phyloP scores from a whole-genome alignment of 2,113 vertebrate genomes.

The Hipposideros armiger region DNA sequence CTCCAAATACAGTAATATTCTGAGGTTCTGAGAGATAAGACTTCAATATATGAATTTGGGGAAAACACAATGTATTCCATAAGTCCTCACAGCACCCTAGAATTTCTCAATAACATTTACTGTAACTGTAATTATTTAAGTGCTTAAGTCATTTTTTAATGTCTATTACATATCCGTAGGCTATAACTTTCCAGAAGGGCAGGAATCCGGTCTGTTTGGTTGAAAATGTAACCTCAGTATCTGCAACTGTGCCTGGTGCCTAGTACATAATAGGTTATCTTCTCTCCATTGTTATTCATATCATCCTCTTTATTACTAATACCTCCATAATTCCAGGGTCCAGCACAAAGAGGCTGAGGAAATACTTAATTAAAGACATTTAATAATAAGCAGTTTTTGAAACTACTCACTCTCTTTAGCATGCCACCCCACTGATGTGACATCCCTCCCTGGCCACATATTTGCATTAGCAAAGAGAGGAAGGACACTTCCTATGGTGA shows the following conservation, averaged over 20 bases:
- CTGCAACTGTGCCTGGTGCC: too few species aligned
- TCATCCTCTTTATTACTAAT: not conserved
- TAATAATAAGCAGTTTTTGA: not conserved
- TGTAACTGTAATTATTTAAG: not conserved
- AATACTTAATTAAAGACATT: conserved; percentile 28
- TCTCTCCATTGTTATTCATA: not conserved
- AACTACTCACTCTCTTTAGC: not conserved
- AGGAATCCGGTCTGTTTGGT: not conserved
- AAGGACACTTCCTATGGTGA: not conserved
- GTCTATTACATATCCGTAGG: not conserved
- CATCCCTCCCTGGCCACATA: too few species aligned
- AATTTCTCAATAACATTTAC: not conserved
- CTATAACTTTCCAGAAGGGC: not conserved
- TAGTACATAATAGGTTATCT: not conserved
- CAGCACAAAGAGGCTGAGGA: not conserved
- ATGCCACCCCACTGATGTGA: not conserved
- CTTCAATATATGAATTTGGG: not conserved
- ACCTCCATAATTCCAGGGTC: not conserved
- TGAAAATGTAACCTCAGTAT: not conserved
- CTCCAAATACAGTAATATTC: not conserved
- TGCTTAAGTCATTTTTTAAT: not conserved
- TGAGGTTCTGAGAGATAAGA: not conserved
- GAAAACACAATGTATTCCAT: not conserved
- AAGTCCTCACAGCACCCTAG: not conserved
- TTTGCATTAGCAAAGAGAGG: not conserved